Conservation (phyloP, 2,113 vertebrate species). For the Platichthys flesus region DNA sequence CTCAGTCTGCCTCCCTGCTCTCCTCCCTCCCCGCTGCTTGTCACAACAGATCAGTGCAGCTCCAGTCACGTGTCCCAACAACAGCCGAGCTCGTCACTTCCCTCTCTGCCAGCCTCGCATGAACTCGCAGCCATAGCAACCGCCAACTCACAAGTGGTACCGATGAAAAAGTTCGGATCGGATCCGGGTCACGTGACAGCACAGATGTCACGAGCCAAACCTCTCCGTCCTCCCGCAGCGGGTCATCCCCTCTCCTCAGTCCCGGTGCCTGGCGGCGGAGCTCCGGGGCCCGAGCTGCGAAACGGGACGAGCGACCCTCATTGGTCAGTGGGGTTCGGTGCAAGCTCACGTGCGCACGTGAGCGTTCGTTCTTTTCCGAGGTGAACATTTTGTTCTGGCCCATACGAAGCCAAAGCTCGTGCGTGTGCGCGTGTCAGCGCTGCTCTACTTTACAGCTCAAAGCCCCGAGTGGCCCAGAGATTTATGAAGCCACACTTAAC, state of each 20-base stretch:
- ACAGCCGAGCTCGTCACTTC: conserved; percentile 76
- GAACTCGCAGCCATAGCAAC: conserved; percentile 82
- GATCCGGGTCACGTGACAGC: not conserved
- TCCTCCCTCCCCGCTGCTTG: conserved; percentile 77
- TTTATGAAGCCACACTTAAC: not conserved
- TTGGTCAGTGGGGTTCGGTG: conserved; percentile 57
- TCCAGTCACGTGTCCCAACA: conserved; percentile 81
- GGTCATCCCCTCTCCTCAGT: not conserved
- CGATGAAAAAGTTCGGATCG: not conserved
- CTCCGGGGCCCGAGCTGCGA: not conserved
- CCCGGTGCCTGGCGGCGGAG: too few relatives aligned
- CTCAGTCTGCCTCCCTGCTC: conserved; percentile 66
- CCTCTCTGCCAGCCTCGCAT: conserved; percentile 55
- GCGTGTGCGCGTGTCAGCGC: not conserved
- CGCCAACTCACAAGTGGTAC: conserved; percentile 40
- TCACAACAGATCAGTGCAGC: conserved; percentile 84
- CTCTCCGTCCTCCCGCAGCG: too few relatives aligned
- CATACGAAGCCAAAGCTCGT: not conserved
- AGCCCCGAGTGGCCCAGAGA: not conserved
- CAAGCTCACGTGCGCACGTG: conserved; percentile 66
- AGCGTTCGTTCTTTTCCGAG: conserved; percentile 49
- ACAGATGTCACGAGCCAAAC: not conserved
- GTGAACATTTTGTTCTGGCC: conserved; percentile 74
- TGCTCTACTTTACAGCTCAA: not conserved
- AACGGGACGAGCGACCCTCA: conserved; percentile 31